A percentile compares a stretch with the other conserved stretches of the same genome.
Conservation (phyloP, 2,113 vertebrate species). For the Phalacrocorax pelagicus region DNA sequence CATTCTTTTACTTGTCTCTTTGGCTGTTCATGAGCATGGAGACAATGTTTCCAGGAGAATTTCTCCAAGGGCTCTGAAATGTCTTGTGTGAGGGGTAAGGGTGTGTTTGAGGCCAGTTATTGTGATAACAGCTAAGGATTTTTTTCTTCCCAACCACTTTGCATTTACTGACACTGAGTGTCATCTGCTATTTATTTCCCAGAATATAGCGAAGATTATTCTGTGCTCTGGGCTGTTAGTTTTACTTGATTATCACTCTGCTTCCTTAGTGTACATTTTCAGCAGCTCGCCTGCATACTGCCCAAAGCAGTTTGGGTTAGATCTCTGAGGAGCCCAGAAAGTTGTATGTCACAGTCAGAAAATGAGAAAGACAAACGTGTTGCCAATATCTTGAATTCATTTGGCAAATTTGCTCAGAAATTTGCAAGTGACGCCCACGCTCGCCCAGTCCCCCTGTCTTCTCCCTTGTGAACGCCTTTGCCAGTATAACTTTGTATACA, state of each 20-base stretch:
- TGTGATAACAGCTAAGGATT: not conserved
- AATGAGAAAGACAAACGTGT: not conserved
- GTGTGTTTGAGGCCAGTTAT: not conserved
- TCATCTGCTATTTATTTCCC: not conserved
- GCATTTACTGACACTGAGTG: not conserved
- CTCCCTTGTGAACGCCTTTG: not conserved
- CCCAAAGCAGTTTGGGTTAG: not conserved
- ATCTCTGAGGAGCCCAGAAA: not conserved
- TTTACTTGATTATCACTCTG: not conserved
- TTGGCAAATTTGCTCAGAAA: not conserved
- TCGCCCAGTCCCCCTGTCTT: too few species aligned
- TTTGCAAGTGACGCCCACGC: fast-evolving
- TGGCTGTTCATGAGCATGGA: not conserved
- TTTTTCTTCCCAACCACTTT: not conserved
- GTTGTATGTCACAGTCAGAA: not conserved
- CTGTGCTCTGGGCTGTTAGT: not conserved
- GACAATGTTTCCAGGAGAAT: not conserved
- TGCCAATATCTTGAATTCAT: not conserved
- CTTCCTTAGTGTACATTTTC: not conserved
- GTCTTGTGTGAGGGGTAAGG: not conserved
- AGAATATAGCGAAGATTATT: not conserved
- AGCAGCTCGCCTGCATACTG: not conserved
- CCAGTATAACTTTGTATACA: not conserved
- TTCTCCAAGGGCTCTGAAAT: not conserved
- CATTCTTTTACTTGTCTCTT: not conserved